Evolutionary conservation across 2,113 vertebrate genomes (phyloP).

Genomic region (Hippopotamus amphibius): DNA sequence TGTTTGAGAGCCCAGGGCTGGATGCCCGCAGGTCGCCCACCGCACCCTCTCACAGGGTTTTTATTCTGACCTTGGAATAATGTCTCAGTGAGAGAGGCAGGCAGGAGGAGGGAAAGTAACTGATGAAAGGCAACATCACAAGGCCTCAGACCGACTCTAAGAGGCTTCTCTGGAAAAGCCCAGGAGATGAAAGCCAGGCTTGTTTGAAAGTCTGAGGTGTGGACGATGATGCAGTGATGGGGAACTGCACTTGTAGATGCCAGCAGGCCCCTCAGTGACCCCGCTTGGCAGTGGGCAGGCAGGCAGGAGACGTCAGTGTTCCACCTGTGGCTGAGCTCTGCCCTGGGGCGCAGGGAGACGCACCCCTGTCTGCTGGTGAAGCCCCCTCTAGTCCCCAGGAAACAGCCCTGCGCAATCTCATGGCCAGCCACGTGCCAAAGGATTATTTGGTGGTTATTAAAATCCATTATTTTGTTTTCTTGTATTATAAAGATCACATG

Average conservation of each 20-base stretch:
- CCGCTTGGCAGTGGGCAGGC: not conserved
- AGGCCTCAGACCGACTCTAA: not conserved
- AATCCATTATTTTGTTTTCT: not conserved
- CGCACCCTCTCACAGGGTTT: not conserved
- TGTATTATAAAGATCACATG: not conserved
- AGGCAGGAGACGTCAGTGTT: not conserved
- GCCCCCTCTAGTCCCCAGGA: not conserved
- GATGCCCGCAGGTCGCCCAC: not conserved
- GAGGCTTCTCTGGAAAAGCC: constrained; percentile 30
- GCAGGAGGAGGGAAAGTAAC: not conserved
- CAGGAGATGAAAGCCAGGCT: constrained; percentile 27
- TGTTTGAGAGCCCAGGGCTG: not conserved
- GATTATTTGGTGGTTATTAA: not conserved
- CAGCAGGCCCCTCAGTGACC: not conserved
- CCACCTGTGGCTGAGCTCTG: not conserved
- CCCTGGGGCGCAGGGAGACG: not conserved
- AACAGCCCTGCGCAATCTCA: not conserved
- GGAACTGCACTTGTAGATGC: not conserved
- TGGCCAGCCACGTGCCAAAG: not conserved
- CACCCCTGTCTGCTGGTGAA: not conserved
- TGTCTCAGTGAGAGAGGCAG: not conserved
- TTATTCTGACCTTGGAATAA: not conserved
- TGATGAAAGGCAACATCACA: not conserved
- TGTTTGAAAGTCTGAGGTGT: not conserved
- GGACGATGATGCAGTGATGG: not conserved